A percentile compares a stretch with the other conserved stretches of the same genome.
These are phyloP conservation scores for Pseudorhiza aurosa DNA, from an alignment of 30 jellyfish, hydroid and myxozoan genomes.

Conservation along the genomic window DNA sequence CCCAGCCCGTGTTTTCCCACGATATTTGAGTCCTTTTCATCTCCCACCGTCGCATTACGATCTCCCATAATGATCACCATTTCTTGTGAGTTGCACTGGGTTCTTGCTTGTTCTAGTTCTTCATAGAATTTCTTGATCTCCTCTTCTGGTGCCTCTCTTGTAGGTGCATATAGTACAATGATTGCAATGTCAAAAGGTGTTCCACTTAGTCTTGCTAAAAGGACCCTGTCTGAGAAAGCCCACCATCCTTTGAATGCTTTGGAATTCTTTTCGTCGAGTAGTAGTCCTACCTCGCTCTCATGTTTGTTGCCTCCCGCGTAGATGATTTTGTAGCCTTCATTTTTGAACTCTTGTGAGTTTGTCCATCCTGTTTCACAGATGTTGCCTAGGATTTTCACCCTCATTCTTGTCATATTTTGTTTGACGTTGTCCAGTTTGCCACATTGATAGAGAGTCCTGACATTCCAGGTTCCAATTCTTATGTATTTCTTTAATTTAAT, in stretches of 20 bases:
- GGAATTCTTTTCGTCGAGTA: background rate
- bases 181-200: constrained; percentile 4
- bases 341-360: background rate
- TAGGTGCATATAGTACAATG: constrained; percentile 52
- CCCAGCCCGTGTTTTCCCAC: constrained; percentile 32
- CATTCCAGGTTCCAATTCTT: constrained; percentile 56
- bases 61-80: constrained; percentile 58
- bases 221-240: constrained; percentile 17
- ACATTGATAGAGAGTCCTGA: constrained; percentile 23
- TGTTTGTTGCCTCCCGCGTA: constrained; percentile 29
- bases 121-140: constrained; percentile 34
- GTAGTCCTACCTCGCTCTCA: constrained; percentile 18
- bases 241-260: constrained; percentile 4
- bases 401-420: constrained; percentile 9
- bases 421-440: constrained; percentile 35
- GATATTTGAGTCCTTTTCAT: background rate
- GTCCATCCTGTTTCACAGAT: constrained; percentile 47
- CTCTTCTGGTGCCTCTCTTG: constrained; percentile 38
- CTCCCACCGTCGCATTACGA: constrained; percentile 49
- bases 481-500: background rate
- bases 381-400: constrained; percentile 32
- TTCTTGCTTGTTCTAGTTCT: constrained; percentile 9
- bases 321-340: constrained; percentile 12
- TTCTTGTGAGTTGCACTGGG: constrained; percentile 52
- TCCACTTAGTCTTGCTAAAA: background rate